Base-by-base conservation (phyloP, 1,140 invertebrate species). In the Aphelinus atriplicis region DNA sequence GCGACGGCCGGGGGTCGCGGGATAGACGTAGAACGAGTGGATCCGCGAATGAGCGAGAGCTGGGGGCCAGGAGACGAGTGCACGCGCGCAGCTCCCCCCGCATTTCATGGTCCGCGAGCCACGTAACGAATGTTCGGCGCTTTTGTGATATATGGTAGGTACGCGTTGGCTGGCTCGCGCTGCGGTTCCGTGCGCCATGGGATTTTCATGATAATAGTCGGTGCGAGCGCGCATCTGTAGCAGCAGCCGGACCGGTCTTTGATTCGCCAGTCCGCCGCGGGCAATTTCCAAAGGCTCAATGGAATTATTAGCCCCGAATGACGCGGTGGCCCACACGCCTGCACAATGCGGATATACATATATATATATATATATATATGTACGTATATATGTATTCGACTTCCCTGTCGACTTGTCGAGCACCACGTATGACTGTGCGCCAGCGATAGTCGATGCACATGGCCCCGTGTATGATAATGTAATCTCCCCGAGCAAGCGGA, bases 131-230 rank as follows among this genome's bases (percentile, higher is more conserved):
- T 86, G 86, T 83, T 84, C 81, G 83, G 81, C 77, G 81, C 83
- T 82, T 65, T 81, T 83, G 84, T 87, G 85, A 87, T 86, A 86
- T 86, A 85, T 84, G 84, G 82, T 83, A 84, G 83, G 82, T 83
- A 84, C 82, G 26, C 26, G 26, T 26, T 26, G 26, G 26, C 26
- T 26, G 26, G 26, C 26, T 26, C 26, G 26, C 70, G 58, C 64
- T 43, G 55, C 50, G 46, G 10, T 57, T 51, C 26, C 26, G 57
- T 7, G 43, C 47, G 45, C 26, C 56, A 26, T 43, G 63, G 50
- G 43, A 62, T 74, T 74, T 74, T 56, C 43, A 68, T 42, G 46
- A 51, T 65, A 43, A 58, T 68, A 48, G 56, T n/a, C 3, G 26
- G 43, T 43, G 3, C 26, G 26, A 26, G 26, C 26, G 26, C 26